Evolutionary conservation across 2,113 vertebrate species (phyloP), one percentile per base, ranked within the genome.

Genomic region (Strix aluco): DNA sequence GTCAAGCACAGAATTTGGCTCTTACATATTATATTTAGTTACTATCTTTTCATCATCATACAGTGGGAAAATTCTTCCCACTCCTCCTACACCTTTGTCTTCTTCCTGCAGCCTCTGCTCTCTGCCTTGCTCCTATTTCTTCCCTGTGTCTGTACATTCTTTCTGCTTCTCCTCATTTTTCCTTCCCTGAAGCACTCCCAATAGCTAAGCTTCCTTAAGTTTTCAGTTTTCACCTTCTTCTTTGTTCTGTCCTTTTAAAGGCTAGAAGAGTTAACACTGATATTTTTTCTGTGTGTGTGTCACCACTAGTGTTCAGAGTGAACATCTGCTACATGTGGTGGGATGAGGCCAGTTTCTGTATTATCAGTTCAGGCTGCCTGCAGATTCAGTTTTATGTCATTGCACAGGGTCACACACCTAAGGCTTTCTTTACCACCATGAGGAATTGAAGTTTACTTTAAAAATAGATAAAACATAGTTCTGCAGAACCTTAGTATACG

Each of bases 371-470:
- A 89, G 62, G 38, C 70, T 92, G 77, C 61, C 83, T 85, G 83
- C 80, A 93, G 73, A 75, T 78, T 84, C 72, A 92, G 72, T 70
- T 12, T 71, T 67, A 88, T 93, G 70, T 47, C 83, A 94, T 14
- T 75, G 66, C 62, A 87, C 51, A 69, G 81, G 83, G 78, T 86
- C 92, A 87, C 66, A 89, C 12, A 46, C 0, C 0, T 62, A 84
- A 87, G 52, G 42, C 38, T 70, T 80, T 75, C 66, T 79, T 75
- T 80, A 94, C 34, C 23, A 87, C 30, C 44, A 75, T 0, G 0
- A 93, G 34, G n/a, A 94, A 84, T 1, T 80, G 59, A 67, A 92
- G 79, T 88, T 81, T 79, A 88, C 89, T 94, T 95, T 62, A 75
- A 72, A 91, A 93, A 69, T 2, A 67, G 70, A 36, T 65, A 91